Evolutionary conservation across 2,113 vertebrate genomes (phyloP).

Genomic region (Oenanthe melanoleuca): DNA sequence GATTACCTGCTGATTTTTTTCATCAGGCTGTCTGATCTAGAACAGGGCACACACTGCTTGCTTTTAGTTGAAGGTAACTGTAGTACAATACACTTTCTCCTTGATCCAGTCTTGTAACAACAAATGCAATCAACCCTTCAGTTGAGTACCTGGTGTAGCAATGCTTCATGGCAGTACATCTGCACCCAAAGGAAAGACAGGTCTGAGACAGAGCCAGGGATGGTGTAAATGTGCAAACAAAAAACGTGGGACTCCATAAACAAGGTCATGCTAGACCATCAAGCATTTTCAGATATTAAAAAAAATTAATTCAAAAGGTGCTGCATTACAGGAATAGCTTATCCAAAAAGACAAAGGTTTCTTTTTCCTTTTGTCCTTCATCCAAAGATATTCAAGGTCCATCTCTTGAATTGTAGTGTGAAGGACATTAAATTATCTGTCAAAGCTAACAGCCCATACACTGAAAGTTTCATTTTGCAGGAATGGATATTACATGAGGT

Average conservation of each 20-base stretch:
- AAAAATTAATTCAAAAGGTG: neutral
- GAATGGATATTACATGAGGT: neutral
- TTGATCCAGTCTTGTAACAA: slow-evolving; percentile 46
- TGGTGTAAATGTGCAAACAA: neutral
- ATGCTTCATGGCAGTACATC: neutral
- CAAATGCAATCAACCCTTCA: neutral
- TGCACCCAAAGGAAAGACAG: neutral
- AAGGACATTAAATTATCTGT: neutral
- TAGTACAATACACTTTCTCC: neutral
- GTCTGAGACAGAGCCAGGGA: neutral
- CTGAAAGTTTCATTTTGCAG: neutral
- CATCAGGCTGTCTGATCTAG: slow-evolving; percentile 48
- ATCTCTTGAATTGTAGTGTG: neutral
- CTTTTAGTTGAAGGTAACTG: slow-evolving; percentile 66
- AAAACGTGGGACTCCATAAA: neutral
- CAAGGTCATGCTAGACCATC: neutral
- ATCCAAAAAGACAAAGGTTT: neutral
- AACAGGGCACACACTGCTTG: slow-evolving; percentile 23
- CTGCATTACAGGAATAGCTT: neutral
- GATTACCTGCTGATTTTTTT: slow-evolving; percentile 60
- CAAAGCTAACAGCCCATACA: neutral
- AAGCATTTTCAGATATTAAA: neutral
- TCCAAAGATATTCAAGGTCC: neutral
- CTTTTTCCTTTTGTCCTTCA: neutral
- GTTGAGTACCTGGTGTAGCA: neutral